Evolutionary conservation across 30 jellyfish, hydroid and myxozoan species (phyloP).

Genomic region (Turritopsis rubra): DNA sequence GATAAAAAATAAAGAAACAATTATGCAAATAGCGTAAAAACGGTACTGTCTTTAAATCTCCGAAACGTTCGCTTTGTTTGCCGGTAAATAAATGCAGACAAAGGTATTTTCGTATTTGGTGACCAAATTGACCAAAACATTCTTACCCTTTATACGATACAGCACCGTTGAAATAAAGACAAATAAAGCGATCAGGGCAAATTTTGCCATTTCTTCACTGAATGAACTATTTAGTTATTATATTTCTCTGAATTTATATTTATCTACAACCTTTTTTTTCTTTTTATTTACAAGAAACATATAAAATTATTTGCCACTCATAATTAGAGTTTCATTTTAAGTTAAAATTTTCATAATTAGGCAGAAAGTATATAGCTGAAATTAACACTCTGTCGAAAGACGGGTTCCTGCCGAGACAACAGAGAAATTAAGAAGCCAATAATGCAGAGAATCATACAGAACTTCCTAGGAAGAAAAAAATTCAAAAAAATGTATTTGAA

Average conservation of each 20-base stretch:
- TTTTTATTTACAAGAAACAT: neutral
- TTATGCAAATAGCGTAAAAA: no score
- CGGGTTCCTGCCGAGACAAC: neutral
- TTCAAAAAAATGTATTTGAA: neutral
- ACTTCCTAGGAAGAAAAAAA: neutral
- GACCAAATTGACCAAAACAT: no score
- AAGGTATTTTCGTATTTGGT: no score
- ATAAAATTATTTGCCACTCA: neutral
- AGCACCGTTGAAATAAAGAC: neutral
- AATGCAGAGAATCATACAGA: neutral
- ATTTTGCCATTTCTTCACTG: neutral
- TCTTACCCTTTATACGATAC: neutral
- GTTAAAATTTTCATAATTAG: neutral
- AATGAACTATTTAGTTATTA: neutral
- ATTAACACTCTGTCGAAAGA: neutral
- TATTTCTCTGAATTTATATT: neutral
- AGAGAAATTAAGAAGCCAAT: neutral
- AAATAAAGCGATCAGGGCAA: neutral
- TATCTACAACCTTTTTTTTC: neutral
- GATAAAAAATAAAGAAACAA: no score
- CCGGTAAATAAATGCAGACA: no score
- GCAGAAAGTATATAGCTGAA: neutral
- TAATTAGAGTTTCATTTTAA: neutral
- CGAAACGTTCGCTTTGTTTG: no score
- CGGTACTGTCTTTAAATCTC: no score